Evolutionary conservation across 2,888 invertebrate species (phyloP), one percentile per base, ranked within the genome.

Genomic region (Chouioia cunea): DNA sequence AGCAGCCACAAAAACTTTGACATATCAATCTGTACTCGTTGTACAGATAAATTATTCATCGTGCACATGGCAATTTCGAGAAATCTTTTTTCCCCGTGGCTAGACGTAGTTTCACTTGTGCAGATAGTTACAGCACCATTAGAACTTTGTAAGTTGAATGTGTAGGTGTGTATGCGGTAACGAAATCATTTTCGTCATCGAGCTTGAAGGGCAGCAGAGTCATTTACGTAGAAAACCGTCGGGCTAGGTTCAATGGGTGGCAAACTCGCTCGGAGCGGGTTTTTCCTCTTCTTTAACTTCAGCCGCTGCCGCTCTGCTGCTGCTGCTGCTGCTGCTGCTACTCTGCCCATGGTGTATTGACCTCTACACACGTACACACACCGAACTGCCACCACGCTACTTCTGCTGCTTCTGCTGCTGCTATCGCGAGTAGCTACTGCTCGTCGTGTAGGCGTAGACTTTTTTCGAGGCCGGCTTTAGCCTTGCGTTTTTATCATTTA

Each of bases 281-380:
- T 70, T 73, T 67, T 70, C 67, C 73, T 73, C 67, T 65, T 54
- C 65, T 64, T 57, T 70, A 47, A 64, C 64, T 73, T 66, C 56
- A 36, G 73, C 44, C 64, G 60, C 57, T 65, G 65, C 62, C 46
- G 43, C 64, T 70, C 70, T 66, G 65, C 66, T 70, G 70, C 67
- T 65, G 59, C 65, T 59, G 52, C 73, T 43, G 60, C 64, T 73
- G 63, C 59, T 36, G 73, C 44, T 59, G 56, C 57, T 65, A 63
- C 63, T 20, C 18, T 50, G 50, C 60, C 36, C 64, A 59, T 70
- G 70, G 73, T 73, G 65, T 73, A 70, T 67, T 73, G 70, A 73
- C 73, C 73, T 70, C 59, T 62, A 43, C 60, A 53, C 46, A 18
- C 46, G 44, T 50, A 18, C 47, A 59, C 8, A 58, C 47, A 20